Evolutionary conservation across 2,113 vertebrate genomes (phyloP).

Genomic region (Bufo bufo): DNA sequence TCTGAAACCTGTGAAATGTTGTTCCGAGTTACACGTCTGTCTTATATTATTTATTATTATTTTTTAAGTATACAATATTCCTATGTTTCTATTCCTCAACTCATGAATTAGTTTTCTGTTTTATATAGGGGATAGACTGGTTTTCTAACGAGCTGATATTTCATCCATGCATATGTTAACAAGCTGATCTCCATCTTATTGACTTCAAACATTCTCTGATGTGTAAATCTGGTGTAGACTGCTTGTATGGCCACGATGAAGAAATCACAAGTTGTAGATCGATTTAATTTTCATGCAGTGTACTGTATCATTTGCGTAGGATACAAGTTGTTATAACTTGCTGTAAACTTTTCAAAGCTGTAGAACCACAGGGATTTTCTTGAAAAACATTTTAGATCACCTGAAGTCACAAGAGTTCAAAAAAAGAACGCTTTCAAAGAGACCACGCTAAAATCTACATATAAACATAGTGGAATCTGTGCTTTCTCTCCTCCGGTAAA

Average conservation of each 20-base stretch:
- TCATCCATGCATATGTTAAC: slow-evolving; percentile 48
- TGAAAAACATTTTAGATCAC: slow-evolving; percentile 8
- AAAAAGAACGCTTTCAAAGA: slow-evolving; percentile 9
- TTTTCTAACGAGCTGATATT: slow-evolving; percentile 11
- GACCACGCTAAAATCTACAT: background rate
- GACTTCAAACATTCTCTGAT: slow-evolving; percentile 81
- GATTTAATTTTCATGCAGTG: background rate
- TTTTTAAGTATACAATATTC: background rate
- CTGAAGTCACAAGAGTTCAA: background rate
- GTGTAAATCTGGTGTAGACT: slow-evolving; percentile 71
- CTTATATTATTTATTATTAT: background rate
- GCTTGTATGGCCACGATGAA: slow-evolving; percentile 20
- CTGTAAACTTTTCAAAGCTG: slow-evolving; percentile 42
- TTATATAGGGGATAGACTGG: background rate
- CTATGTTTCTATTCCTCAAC: background rate
- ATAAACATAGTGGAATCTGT: background rate
- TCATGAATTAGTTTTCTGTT: background rate
- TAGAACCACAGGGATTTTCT: slow-evolving; percentile 28
- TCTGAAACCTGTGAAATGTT: background rate
- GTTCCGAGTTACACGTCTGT: background rate
- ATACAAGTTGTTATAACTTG: slow-evolving; percentile 13
- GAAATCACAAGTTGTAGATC: background rate
- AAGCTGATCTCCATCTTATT: slow-evolving; percentile 73
- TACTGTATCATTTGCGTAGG: slow-evolving; percentile 8
- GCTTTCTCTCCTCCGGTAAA: background rate